Base-by-base conservation (phyloP, 2,888 invertebrate genomes). In the Idaea biselata region DNA sequence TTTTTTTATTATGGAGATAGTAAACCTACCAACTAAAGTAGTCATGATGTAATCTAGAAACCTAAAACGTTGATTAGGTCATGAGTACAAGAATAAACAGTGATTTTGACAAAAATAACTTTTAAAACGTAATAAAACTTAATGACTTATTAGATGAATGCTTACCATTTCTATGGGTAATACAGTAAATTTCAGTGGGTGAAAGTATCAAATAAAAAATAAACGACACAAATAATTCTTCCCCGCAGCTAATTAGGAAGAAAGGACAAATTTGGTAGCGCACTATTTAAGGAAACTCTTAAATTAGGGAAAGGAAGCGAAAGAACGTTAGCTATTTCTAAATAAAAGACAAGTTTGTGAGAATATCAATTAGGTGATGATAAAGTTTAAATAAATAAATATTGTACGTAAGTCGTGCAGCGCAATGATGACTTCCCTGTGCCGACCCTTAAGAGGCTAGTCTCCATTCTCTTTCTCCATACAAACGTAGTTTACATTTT, bases 271-370 rank as follows among this genome's bases (percentile, higher is more conserved):
- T 44, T 44, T 44, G 44, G 44, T 44, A 44, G 44, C 44, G 5
- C 14, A 44, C 44, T 44, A 44, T 44, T 44, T 58, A 11, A 58
- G 32, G 44, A 58, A 58, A 58, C 44, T 16, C 44, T 11, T 44
- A 44, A 44, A 44, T 44, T 44, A 44, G 44, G 44, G 44, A 11
- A 44, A 44, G 44, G 44, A 44, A 44, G 44, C 67, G 11, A 44
- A 33, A 44, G 8, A 44, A 44, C 44, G 44, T 44, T 44, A 58
- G 60, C 54, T 55, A 55, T 55, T 25, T 25, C 57, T 56, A 14
- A 44, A 44, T 44, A 44, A 44, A 14, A 44, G 44, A 44, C 8
- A 44, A 44, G 11, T 14, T 44, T 44, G 14, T 44, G 11, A 44
- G 44, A 14, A 25, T 25, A 5, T 25, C 25, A 25, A 25, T 25